phyloP scores from a whole-genome alignment of 2,888 invertebrate genomes.

The Saturnia japonica region DNA sequence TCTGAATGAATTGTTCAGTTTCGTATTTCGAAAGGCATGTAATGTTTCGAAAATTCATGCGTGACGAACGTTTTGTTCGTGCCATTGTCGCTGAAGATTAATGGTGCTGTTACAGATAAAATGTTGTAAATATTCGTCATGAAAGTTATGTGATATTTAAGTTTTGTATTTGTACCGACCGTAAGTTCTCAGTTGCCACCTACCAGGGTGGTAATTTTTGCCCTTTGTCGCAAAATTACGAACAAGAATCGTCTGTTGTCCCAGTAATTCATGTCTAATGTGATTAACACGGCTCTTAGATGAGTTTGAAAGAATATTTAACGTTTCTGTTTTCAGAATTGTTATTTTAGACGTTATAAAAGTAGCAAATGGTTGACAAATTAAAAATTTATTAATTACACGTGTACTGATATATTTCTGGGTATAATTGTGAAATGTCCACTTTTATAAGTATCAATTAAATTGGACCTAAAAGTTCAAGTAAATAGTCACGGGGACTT shows the following conservation, averaged over 20 bases:
- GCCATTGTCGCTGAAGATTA: conserved; percentile 33
- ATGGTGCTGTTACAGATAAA: conserved; percentile 12
- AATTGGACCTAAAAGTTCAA: no score
- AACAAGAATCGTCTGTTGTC: conserved; percentile 19
- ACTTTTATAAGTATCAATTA: no score
- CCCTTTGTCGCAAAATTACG: conserved; percentile 20
- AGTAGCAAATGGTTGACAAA: background rate
- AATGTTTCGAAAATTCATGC: conserved; percentile 53
- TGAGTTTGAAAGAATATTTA: background rate
- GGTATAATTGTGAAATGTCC: no score
- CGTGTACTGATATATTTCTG: background rate
- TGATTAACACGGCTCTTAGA: conserved; percentile 1
- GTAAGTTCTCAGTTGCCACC: background rate
- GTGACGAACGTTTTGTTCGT: conserved; percentile 46
- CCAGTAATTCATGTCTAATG: conserved; percentile 14
- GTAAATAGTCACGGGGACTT: no score
- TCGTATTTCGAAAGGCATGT: conserved; percentile 30
- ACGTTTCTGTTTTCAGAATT: background rate
- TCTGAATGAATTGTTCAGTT: conserved; percentile 31
- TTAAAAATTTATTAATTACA: background rate
- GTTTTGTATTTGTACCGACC: background rate
- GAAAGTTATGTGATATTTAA: conserved; percentile 2
- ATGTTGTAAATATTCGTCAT: background rate
- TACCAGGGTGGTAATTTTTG: conserved; percentile 9
- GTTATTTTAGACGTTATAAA: background rate